Percentiles rank a stretch among this genome's conserved stretches.
phyloP scores from a whole-genome alignment of 2,888 invertebrate species.

The Hypomecis punctinalis region DNA sequence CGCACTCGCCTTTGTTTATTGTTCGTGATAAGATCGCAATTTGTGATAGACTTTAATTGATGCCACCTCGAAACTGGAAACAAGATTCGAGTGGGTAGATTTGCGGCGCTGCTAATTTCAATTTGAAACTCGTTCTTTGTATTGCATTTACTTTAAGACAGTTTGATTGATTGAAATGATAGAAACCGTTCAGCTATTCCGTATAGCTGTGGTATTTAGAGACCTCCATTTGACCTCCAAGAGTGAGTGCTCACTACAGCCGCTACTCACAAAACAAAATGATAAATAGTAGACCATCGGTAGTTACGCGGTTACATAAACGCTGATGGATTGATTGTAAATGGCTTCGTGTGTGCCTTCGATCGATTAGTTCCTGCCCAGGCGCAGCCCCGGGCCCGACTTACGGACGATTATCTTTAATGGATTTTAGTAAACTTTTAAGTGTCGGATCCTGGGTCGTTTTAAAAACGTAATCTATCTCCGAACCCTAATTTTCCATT shows the following conservation, averaged over 20 bases:
- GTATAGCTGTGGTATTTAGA: slow-evolving; percentile 64
- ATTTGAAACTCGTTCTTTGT: slow-evolving; percentile 29
- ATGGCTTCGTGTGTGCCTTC: slow-evolving; percentile 74
- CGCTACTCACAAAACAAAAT: slow-evolving; percentile 81
- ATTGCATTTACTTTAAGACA: slow-evolving; percentile 33
- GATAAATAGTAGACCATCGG: slow-evolving; percentile 81
- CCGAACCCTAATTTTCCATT: slow-evolving; percentile 67
- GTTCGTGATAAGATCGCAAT: slow-evolving; percentile 65
- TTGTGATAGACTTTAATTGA: slow-evolving; percentile 62
- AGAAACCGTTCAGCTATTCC: slow-evolving; percentile 72
- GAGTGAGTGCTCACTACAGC: slow-evolving; percentile 55
- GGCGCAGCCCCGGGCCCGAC: slow-evolving; percentile 66
- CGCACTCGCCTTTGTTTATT: slow-evolving; percentile 70
- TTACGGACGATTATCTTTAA: slow-evolving; percentile 80
- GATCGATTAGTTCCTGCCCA: slow-evolving; percentile 80
- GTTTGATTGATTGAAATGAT: slow-evolving; percentile 53
- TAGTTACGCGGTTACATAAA: slow-evolving; percentile 81
- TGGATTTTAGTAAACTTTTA: slow-evolving; percentile 76
- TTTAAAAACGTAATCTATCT: slow-evolving; percentile 65
- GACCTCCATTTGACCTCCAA: slow-evolving; percentile 72
- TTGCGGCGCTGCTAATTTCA: slow-evolving; percentile 33
- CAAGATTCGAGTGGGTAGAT: slow-evolving; percentile 31
- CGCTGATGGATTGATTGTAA: slow-evolving; percentile 84
- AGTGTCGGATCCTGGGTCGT: slow-evolving; percentile 66
- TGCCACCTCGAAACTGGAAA: slow-evolving; percentile 42